Conservation (phyloP, 2,797 vertebrate genomes). For the Alauda arvensis region DNA sequence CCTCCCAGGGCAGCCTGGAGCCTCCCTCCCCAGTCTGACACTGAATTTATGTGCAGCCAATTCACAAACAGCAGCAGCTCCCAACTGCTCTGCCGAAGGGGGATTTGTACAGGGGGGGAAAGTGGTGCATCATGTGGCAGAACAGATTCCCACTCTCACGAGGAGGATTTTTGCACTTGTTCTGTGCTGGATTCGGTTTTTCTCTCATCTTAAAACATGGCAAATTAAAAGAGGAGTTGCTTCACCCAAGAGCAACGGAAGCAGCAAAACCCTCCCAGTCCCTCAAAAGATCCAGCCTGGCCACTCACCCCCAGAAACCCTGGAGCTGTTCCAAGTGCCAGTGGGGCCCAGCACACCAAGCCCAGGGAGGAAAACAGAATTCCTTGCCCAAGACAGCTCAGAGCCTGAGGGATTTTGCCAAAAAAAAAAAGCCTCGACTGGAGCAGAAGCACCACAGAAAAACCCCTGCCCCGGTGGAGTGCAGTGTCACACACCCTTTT, state of each 20-base stretch:
- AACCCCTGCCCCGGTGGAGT: fast-evolving
- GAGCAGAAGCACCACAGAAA: not conserved
- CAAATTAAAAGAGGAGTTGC: not conserved
- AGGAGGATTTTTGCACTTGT: not conserved
- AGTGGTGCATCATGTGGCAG: not conserved
- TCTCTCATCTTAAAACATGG: not conserved
- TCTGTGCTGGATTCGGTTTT: not conserved
- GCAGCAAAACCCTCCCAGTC: not conserved
- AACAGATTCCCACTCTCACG: not conserved
- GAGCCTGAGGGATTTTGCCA: not conserved
- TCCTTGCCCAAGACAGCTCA: not conserved
- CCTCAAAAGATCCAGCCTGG: not conserved
- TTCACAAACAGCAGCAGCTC: slow-evolving; percentile 5
- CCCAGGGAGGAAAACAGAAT: not conserved
- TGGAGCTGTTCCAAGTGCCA: not conserved
- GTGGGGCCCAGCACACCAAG: not conserved
- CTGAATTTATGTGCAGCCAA: slow-evolving; percentile 27
- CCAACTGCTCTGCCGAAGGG: not conserved
- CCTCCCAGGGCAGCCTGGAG: slow-evolving; percentile 1
- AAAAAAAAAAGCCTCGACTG: not conserved
- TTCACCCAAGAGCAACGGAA: not conserved
- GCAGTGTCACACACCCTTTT: fast-evolving
- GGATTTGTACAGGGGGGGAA: not conserved
- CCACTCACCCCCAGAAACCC: not conserved
- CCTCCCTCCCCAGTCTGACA: not conserved